Evolutionary conservation across 2,888 invertebrate genomes (phyloP).

Genomic region (Idaea aversata): DNA sequence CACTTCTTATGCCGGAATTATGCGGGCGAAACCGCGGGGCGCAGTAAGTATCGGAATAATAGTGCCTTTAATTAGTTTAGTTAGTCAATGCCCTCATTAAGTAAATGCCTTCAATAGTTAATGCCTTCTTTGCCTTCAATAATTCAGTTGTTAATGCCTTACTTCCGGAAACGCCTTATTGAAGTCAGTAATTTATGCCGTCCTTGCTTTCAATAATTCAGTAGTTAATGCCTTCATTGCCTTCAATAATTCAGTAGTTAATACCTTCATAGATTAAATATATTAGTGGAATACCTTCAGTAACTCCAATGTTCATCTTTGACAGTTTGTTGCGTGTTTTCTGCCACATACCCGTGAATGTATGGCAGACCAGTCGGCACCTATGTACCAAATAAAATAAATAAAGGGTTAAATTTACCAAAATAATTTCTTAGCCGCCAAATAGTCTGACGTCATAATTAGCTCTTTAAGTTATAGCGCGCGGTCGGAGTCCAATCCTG

Average conservation of each 20-base stretch:
- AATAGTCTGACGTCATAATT: too few relatives aligned
- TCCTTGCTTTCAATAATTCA: background rate
- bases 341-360: slow-evolving; percentile 24
- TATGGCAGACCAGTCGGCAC: slow-evolving; percentile 29
- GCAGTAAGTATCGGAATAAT: background rate
- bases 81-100: background rate
- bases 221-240: background rate
- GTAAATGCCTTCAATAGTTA: background rate
- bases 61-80: background rate
- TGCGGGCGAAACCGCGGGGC: too few relatives aligned
- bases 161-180: background rate
- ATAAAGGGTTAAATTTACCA: background rate
- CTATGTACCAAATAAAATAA: background rate
- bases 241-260: background rate
- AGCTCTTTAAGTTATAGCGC: too few relatives aligned
- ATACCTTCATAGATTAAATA: background rate
- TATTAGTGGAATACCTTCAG: background rate
- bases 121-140: background rate
- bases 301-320: background rate
- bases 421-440: too few relatives aligned
- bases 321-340: background rate
- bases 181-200: background rate
- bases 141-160: background rate
- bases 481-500: too few relatives aligned
- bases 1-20: too few relatives aligned